Conservation (phyloP, 2,888 invertebrate genomes). For the Callyntrura guangdongensis region DNA sequence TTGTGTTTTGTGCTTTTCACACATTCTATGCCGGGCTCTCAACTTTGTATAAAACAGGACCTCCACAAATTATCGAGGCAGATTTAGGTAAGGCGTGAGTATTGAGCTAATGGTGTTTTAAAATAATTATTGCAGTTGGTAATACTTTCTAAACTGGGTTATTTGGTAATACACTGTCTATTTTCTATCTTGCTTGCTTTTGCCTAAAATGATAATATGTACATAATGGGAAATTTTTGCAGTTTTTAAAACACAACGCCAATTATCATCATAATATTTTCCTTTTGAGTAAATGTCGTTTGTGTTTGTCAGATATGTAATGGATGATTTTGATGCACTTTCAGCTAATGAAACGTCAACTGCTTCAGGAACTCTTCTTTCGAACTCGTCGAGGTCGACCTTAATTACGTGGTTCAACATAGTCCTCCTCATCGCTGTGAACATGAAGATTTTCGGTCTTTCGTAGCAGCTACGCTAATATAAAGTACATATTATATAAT, state of each 20-base stretch:
- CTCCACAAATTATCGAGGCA: slow-evolving; percentile 1
- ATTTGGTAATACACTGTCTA: background rate
- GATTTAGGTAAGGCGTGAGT: slow-evolving; percentile 8
- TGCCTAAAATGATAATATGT: background rate
- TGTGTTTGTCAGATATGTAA: too few species aligned
- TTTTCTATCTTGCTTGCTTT: too few species aligned
- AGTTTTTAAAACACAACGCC: background rate
- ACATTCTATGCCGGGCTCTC: slow-evolving; percentile 32
- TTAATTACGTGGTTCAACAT: slow-evolving; percentile 55
- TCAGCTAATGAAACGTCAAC: slow-evolving; percentile 56
- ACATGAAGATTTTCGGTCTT: slow-evolving; percentile 64
- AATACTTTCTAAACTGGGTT: background rate
- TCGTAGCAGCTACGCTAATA: slow-evolving; percentile 26
- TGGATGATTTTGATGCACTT: background rate
- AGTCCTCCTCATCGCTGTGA: slow-evolving; percentile 49
- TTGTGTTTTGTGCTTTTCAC: slow-evolving; percentile 15
- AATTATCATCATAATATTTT: background rate
- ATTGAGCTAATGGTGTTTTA: background rate
- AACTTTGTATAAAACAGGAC: slow-evolving; percentile 48
- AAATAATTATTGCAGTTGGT: background rate
- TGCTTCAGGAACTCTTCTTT: slow-evolving; percentile 19
- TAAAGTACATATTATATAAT: background rate
- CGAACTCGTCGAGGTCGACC: slow-evolving; percentile 27
- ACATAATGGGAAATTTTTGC: background rate
- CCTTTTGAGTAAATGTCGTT: background rate